Percentiles rank a stretch among this genome's conserved stretches.
Conservation (phyloP, 1,140 invertebrate genomes). For the Diorhabda elongata region DNA sequence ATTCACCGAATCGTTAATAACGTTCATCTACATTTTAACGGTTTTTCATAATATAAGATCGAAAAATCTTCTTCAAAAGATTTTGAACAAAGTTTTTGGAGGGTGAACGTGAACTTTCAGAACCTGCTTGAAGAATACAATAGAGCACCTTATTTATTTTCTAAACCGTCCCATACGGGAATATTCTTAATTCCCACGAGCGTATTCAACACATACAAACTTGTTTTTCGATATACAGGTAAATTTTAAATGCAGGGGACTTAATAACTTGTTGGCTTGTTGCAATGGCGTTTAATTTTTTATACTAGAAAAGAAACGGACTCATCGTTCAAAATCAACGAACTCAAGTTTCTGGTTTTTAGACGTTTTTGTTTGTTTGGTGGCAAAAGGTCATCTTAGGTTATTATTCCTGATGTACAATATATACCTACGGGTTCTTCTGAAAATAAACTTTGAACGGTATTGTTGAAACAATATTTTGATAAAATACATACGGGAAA, state of each 20-base stretch:
- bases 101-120: slow-evolving; percentile 21
- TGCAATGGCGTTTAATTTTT: slow-evolving; percentile 6
- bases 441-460: too few relatives aligned
- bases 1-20: slow-evolving; percentile 19
- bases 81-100: slow-evolving; percentile 19
- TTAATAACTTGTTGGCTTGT: slow-evolving; percentile 4
- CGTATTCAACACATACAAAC: slow-evolving; percentile 18
- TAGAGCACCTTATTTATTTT: slow-evolving; percentile 28
- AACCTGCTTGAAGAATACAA: slow-evolving; percentile 21
- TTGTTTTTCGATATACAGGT: slow-evolving; percentile 30
- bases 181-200: slow-evolving; percentile 25
- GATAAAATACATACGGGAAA: too few relatives aligned
- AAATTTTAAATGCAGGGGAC: slow-evolving; percentile 12
- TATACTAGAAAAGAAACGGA: background rate
- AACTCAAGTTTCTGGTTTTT: slow-evolving; percentile 2
- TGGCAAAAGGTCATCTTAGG: background rate
- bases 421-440: background rate
- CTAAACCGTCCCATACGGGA: slow-evolving; percentile 23
- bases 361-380: background rate
- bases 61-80: slow-evolving; percentile 20
- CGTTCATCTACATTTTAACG: slow-evolving; percentile 24
- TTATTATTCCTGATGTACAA: background rate
- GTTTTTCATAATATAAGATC: slow-evolving; percentile 14
- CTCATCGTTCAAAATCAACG: background rate
- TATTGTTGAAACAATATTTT: too few relatives aligned